phyloP scores from a whole-genome alignment of 1,140 invertebrate genomes.

The Schlechtendalia chinensis region DNA sequence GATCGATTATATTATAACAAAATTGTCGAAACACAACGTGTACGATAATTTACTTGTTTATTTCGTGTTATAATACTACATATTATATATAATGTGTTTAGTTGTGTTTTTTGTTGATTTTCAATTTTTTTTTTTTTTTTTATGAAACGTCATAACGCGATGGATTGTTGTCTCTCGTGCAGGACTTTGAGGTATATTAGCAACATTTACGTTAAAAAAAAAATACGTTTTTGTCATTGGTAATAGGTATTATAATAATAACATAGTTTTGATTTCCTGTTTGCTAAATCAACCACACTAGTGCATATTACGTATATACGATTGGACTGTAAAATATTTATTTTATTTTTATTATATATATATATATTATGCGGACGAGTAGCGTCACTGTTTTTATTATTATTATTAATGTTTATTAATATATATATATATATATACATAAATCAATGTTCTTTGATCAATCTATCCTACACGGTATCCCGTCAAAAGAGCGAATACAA shows the following conservation, averaged over 20 bases:
- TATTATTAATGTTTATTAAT: conserved; percentile 8
- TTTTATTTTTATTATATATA: conserved; percentile 31
- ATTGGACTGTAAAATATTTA: conserved; percentile 45
- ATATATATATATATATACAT: background rate
- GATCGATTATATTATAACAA: conserved; percentile 36
- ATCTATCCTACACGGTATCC: no score
- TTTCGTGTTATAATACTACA: background rate
- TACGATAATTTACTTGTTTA: background rate
- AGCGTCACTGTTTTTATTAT: conserved; percentile 33
- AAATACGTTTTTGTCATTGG: conserved; percentile 47
- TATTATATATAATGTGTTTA: conserved; percentile 15
- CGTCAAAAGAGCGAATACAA: no score
- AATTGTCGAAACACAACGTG: conserved; percentile 29
- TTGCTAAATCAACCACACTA: conserved; percentile 48
- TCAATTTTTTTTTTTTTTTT: conserved; percentile 51
- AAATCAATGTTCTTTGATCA: conserved; percentile 25
- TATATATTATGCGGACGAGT: conserved; percentile 43
- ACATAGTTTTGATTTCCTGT: conserved; percentile 51
- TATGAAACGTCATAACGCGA: conserved; percentile 46
- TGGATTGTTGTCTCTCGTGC: conserved; percentile 48
- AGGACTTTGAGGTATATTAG: conserved; percentile 47
- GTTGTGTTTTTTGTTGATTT: conserved; percentile 23
- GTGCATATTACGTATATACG: conserved; percentile 45
- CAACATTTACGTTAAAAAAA: conserved; percentile 26
- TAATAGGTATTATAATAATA: conserved; percentile 46